Evolutionary conservation across 2,888 invertebrate genomes (phyloP).

Genomic region (Stenotaenia linearis): DNA sequence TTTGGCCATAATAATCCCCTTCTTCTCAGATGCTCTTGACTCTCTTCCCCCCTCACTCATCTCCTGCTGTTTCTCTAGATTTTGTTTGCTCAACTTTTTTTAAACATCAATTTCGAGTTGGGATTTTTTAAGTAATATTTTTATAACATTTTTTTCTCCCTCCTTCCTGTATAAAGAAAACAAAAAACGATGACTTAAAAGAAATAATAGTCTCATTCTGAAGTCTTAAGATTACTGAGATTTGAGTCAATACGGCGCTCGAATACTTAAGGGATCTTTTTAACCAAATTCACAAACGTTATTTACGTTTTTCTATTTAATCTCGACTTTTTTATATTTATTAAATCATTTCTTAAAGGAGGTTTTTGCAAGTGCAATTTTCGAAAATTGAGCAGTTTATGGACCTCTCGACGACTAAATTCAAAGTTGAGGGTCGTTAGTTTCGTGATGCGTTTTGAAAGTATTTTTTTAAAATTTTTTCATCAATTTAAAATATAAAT

Average conservation of each 20-base stretch:
- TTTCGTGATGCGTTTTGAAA: no score
- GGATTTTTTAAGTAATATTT: background rate
- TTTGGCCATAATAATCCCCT: conserved; percentile 15
- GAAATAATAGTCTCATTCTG: background rate
- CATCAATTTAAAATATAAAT: no score
- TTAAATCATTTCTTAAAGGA: background rate
- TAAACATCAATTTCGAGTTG: background rate
- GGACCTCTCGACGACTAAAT: no score
- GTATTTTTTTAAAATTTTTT: no score
- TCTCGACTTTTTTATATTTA: background rate
- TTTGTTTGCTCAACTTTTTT: conserved; percentile 2
- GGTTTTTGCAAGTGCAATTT: no score
- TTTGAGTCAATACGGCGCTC: background rate
- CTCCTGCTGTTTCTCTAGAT: background rate
- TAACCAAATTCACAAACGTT: no score
- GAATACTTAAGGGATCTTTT: background rate
- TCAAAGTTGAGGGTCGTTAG: no score
- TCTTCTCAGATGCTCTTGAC: background rate
- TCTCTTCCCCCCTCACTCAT: background rate
- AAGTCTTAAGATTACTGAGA: background rate
- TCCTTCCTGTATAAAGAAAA: no score
- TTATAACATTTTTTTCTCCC: background rate
- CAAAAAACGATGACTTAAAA: background rate
- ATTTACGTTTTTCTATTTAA: background rate
- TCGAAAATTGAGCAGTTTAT: no score